Percentiles rank a stretch among this genome's conserved stretches.
These are phyloP conservation scores for Drosophila lacteicornis DNA, from an alignment of 1,140 invertebrate species.

Conservation along the genomic window DNA sequence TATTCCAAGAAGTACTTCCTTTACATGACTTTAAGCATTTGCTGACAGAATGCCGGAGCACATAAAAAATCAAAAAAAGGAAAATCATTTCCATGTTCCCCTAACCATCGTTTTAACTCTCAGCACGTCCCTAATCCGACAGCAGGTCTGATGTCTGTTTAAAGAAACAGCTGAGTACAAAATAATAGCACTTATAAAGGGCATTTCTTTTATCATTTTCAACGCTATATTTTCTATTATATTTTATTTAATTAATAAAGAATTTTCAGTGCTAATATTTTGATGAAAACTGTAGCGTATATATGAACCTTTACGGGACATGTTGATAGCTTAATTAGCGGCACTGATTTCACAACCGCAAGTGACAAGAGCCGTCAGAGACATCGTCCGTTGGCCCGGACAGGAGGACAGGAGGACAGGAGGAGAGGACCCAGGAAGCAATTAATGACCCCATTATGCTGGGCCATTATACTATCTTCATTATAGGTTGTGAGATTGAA, in stretches of 20 bases:
- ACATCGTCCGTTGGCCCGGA: background rate
- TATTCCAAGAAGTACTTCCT: background rate
- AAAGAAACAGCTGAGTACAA: background rate
- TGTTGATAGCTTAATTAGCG: conserved; percentile 18
- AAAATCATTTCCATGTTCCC: too few relatives aligned
- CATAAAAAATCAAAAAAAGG: background rate
- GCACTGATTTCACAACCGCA: conserved; percentile 5
- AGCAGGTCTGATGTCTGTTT: background rate
- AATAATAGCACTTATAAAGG: background rate
- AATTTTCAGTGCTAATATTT: background rate
- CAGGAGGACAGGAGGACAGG: conserved; percentile 9
- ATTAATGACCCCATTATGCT: conserved; percentile 23
- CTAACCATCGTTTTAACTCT: background rate
- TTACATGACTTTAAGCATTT: background rate
- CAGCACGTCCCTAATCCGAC: background rate
- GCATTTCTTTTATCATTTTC: background rate
- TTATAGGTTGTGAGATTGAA: conserved; percentile 18
- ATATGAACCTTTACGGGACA: background rate
- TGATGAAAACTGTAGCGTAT: background rate
- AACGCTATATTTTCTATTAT: too few relatives aligned
- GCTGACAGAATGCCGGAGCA: background rate
- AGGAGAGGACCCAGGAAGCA: conserved; percentile 5
- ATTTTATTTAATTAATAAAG: background rate
- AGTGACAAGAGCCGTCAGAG: conserved; percentile 4
- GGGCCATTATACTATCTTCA: conserved; percentile 19